A percentile compares a stretch with the other conserved stretches of the same genome.
These are phyloP conservation scores for Gymnogyps californianus DNA, from an alignment of 2,113 vertebrate genomes.

Conservation along the genomic window DNA sequence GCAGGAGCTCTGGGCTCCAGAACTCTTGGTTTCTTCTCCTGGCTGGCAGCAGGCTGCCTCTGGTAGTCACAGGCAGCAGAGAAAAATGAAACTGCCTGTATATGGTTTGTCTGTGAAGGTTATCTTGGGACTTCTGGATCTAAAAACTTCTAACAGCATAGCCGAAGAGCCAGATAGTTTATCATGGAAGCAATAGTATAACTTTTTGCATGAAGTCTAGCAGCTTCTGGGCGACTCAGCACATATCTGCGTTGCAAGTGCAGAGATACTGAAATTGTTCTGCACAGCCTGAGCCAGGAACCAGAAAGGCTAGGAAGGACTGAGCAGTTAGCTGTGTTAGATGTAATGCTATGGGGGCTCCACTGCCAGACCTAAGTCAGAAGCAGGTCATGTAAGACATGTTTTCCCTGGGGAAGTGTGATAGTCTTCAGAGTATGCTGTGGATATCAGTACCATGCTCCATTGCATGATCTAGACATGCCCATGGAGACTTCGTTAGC, in stretches of 20 bases:
- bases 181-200: background rate
- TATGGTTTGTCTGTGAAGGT: background rate
- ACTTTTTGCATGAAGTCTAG: background rate
- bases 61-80: background rate
- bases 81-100: background rate
- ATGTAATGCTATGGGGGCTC: background rate
- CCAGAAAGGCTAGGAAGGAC: background rate
- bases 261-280: background rate
- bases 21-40: background rate
- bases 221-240: background rate
- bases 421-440: accelerated
- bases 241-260: accelerated
- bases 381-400: background rate
- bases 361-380: background rate
- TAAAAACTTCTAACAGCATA: background rate
- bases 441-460: background rate
- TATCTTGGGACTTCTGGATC: background rate
- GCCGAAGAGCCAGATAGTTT: background rate
- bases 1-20: background rate
- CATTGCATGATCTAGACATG: background rate
- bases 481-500: background rate
- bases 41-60: background rate
- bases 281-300: background rate
- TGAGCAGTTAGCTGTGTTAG: background rate
- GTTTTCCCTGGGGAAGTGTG: background rate